Evolutionary conservation across 2,797 vertebrate species (phyloP).

Genomic region (Notoglanidium macrostoma): DNA sequence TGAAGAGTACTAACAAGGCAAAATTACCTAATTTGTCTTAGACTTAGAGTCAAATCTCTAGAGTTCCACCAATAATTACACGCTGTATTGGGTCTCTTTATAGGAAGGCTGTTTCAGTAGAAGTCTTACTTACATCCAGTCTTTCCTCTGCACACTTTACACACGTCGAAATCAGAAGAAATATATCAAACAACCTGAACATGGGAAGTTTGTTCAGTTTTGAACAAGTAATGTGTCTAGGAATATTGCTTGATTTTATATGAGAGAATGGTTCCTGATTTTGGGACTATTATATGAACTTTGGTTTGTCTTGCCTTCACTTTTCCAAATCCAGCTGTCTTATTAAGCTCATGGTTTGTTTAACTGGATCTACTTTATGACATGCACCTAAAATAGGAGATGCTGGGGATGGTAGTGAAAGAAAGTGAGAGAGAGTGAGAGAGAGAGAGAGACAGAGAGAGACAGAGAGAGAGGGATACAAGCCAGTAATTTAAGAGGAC

Average conservation of each 20-base stretch:
- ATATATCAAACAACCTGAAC: neutral
- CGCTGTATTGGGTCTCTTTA: neutral
- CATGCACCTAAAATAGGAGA: slow-evolving; percentile 4
- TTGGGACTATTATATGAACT: neutral
- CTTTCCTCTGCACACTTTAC: neutral
- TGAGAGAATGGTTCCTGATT: neutral
- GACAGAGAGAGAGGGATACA: slow-evolving; percentile 49
- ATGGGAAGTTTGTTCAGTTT: neutral
- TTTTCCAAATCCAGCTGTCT: slow-evolving; percentile 1
- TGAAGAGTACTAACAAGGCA: neutral
- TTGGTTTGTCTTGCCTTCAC: neutral
- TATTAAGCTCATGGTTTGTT: slow-evolving; percentile 4
- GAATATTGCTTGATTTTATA: neutral
- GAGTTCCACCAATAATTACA: neutral
- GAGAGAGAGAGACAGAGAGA: slow-evolving; percentile 1
- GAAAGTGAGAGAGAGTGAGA: neutral
- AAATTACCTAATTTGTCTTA: slow-evolving; percentile 1
- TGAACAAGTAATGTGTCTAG: neutral
- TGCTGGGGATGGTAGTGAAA: neutral
- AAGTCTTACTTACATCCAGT: neutral
- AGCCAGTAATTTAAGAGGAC: slow-evolving; percentile 51
- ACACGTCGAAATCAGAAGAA: too few species aligned
- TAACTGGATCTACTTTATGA: slow-evolving; percentile 13
- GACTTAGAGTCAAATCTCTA: neutral
- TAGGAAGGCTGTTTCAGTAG: neutral